A percentile compares a stretch with the other conserved stretches of the same genome.
Evolutionary conservation across 2,113 vertebrate genomes (phyloP).

Genomic region (Zosterops hypoxanthus): DNA sequence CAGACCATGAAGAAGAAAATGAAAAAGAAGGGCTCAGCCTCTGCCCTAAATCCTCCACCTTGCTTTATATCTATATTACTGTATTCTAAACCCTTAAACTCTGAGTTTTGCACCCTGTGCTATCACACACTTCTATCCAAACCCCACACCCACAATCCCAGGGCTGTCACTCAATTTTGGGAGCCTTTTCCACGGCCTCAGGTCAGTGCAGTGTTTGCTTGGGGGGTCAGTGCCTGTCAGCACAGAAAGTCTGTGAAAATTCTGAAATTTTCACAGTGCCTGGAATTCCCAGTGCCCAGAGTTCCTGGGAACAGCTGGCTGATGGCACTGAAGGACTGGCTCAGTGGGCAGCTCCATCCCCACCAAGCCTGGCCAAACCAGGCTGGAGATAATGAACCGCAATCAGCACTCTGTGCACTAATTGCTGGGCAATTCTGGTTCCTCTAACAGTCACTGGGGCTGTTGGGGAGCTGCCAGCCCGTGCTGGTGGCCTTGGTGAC

Average conservation of each 20-base stretch:
- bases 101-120: no score
- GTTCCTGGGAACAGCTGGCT: no score
- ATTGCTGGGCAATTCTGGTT: neutral
- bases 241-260: neutral
- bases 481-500: neutral
- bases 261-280: no score
- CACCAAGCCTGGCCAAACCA: neutral
- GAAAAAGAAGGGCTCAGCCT: no score
- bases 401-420: fast-evolving
- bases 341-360: neutral
- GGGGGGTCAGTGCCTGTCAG: neutral
- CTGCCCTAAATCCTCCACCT: no score
- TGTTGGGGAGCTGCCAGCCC: neutral
- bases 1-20: neutral
- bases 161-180: no score
- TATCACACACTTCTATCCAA: no score
- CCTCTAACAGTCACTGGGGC: neutral
- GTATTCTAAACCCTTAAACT: no score
- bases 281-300: neutral
- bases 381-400: fast-evolving
- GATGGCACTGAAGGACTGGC: fast-evolving
- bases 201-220: no score
- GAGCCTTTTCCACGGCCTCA: no score
- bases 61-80: no score
- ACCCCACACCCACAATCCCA: no score